Evolutionary conservation across 1,140 invertebrate genomes (phyloP).

Genomic region (Rhagoletis zephyria): DNA sequence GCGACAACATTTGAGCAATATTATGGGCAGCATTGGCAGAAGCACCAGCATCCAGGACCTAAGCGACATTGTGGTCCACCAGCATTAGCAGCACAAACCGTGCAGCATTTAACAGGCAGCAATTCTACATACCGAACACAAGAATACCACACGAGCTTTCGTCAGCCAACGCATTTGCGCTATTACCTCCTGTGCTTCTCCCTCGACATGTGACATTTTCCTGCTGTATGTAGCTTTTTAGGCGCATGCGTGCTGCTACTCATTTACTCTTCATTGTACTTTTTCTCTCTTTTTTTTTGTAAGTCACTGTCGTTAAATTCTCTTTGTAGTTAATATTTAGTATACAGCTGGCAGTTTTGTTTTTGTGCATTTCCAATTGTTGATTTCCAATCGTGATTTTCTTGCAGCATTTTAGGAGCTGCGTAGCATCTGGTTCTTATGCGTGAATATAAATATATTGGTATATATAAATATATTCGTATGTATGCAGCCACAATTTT

Average conservation of each 20-base stretch:
- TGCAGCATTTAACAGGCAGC: conserved; percentile 7
- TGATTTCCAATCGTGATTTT: conserved; percentile 42
- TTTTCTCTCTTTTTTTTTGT: background rate
- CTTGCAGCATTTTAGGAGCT: conserved; percentile 25
- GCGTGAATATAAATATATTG: background rate
- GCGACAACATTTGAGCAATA: background rate
- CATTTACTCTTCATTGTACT: background rate
- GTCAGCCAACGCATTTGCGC: background rate
- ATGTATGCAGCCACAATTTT: background rate
- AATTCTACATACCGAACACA: background rate
- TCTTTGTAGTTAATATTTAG: too few species aligned
- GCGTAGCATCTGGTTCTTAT: background rate
- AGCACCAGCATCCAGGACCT: conserved; percentile 25
- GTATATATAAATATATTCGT: background rate
- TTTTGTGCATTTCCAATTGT: conserved; percentile 17
- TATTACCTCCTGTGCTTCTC: background rate
- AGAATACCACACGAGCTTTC: background rate
- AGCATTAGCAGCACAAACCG: background rate
- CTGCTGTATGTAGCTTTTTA: background rate
- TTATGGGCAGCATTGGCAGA: background rate
- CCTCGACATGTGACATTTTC: background rate
- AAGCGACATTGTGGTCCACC: background rate
- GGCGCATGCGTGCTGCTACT: background rate
- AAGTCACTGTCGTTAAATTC: background rate
- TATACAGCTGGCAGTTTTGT: background rate